Conservation (phyloP, 1,140 invertebrate species). For the Tetragnatha versicolor region DNA sequence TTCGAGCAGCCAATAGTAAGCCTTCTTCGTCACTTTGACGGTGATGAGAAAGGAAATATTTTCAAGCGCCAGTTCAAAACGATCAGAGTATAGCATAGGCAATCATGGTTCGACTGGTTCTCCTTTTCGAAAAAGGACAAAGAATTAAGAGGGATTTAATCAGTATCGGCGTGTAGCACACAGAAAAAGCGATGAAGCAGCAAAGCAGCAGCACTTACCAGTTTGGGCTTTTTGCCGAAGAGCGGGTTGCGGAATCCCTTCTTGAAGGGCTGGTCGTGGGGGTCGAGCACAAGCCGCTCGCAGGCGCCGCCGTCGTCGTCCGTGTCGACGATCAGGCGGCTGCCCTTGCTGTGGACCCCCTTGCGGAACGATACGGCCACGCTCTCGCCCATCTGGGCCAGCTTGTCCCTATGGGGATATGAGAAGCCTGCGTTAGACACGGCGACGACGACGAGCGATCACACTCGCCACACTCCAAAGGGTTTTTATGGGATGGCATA, state of each 20-base stretch:
- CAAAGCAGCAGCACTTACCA: conserved; percentile 12
- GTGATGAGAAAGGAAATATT: too few species aligned
- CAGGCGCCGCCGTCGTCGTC: conserved; percentile 25
- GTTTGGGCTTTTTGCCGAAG: not conserved
- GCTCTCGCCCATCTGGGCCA: conserved; percentile 5
- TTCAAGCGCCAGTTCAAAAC: too few species aligned
- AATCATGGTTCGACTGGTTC: too few species aligned
- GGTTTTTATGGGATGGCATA: too few species aligned
- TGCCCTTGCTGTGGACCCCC: not conserved
- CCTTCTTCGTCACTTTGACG: too few species aligned
- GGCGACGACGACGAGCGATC: not conserved
- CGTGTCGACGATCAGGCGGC: conserved; percentile 9
- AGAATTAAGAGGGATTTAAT: too few species aligned
- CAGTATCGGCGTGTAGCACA: too few species aligned
- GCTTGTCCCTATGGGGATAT: not conserved
- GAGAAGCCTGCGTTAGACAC: not conserved
- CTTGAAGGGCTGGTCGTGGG: not conserved
- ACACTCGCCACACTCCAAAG: not conserved
- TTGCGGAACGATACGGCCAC: conserved; percentile 28
- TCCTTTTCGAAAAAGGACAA: too few species aligned
- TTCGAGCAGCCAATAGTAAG: too few species aligned
- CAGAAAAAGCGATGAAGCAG: too few species aligned
- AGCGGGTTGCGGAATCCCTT: conserved; percentile 17
- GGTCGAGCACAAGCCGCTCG: conserved; percentile 16
- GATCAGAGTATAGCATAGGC: too few species aligned